These are phyloP conservation scores for Leucosticte australis DNA, from an alignment of 2,113 vertebrate species.

Conservation along the genomic window DNA sequence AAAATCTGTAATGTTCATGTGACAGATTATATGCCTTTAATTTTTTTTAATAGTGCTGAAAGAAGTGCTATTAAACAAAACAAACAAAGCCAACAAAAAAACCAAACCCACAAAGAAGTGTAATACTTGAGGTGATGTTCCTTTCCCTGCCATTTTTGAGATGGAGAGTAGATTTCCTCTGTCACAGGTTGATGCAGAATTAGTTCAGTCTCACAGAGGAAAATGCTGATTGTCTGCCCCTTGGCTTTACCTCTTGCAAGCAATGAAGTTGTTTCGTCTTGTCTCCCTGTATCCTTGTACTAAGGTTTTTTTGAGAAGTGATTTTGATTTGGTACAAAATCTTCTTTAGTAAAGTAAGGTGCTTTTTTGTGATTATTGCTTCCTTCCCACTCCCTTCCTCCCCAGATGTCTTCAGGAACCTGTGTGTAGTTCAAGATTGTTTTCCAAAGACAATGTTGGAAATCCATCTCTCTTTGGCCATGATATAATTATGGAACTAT, in stretches of 20 bases:
- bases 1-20: background rate
- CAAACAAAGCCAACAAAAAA: too few relatives aligned
- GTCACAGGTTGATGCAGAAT: background rate
- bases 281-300: background rate
- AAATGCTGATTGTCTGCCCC: background rate
- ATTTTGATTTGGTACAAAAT: background rate
- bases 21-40: background rate
- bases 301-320: background rate
- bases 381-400: background rate
- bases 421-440: background rate
- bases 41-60: background rate
- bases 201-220: background rate
- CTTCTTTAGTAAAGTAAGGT: background rate
- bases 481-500: background rate
- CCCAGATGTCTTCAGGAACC: background rate
- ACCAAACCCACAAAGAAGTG: background rate
- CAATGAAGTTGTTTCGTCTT: background rate
- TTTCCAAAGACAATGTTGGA: background rate
- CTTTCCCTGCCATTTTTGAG: background rate
- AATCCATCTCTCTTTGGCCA: background rate
- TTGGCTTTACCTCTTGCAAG: background rate
- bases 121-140: too few relatives aligned
- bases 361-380: background rate
- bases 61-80: background rate
- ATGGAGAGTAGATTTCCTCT: background rate